phyloP scores from a whole-genome alignment of 1,140 invertebrate genomes.

The Cydia splendana region DNA sequence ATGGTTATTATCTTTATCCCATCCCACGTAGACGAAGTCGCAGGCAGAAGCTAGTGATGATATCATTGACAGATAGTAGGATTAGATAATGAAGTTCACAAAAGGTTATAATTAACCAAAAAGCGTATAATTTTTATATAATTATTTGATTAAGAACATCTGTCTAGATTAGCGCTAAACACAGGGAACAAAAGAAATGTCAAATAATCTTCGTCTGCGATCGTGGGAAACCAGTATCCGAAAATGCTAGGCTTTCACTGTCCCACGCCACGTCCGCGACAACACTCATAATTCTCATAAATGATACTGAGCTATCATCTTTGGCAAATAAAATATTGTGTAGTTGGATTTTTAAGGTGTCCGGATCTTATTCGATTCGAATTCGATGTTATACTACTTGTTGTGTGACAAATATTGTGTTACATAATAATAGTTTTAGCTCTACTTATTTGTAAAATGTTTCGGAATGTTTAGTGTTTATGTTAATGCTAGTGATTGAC shows the following conservation, averaged over 20 bases:
- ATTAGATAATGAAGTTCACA: background rate
- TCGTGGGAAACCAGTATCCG: conserved; percentile 15
- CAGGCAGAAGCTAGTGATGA: no score
- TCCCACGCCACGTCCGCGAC: conserved; percentile 12
- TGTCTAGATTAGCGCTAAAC: conserved; percentile 20
- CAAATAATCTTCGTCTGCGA: background rate
- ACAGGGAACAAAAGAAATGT: conserved; percentile 25
- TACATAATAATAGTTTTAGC: no score
- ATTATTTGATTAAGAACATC: conserved; percentile 18
- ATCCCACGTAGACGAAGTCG: no score
- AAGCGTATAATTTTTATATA: conserved; percentile 30
- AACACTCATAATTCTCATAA: background rate
- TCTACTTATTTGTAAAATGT: no score
- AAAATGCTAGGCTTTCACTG: conserved; percentile 19
- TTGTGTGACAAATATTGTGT: no score
- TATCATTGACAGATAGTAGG: no score
- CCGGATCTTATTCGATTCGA: no score
- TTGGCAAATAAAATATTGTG: conserved; percentile 6
- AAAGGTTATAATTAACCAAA: background rate
- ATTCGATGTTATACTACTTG: no score
- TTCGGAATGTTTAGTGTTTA: no score
- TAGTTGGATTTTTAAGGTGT: no score
- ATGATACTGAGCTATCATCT: background rate
- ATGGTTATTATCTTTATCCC: no score
- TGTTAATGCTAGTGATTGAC: no score